A percentile compares a stretch with the other conserved stretches of the same genome.
These are phyloP conservation scores for Gnathochromis pfefferi DNA, from an alignment of 2,113 vertebrate species.

Conservation along the genomic window DNA sequence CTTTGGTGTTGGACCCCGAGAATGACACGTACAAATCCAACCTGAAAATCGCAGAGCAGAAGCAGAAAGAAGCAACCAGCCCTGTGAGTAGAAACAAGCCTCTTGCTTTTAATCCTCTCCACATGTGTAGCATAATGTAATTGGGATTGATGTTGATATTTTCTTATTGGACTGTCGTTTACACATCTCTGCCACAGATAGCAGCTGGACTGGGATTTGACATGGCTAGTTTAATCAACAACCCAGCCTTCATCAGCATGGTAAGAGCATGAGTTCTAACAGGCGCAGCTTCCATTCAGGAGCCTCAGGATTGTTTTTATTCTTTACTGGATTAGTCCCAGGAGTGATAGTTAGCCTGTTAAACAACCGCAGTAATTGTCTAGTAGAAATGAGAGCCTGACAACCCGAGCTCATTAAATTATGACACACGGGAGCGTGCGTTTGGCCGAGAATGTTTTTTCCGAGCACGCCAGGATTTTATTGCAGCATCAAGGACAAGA, in stretches of 20 bases:
- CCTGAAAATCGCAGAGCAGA: constrained; percentile 95
- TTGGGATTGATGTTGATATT: neutral
- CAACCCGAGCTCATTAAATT: neutral
- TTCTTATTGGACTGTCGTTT: neutral
- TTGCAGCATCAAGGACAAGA: neutral
- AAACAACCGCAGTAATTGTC: neutral
- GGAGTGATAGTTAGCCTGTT: neutral
- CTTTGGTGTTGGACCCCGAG: constrained; percentile 90
- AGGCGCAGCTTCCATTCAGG: neutral
- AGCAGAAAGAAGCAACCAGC: constrained; percentile 86
- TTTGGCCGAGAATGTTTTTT: neutral
- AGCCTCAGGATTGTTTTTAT: neutral
- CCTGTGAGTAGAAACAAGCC: constrained; percentile 75
- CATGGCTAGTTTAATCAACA: constrained; percentile 98
- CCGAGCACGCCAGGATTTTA: neutral
- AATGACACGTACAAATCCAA: constrained; percentile 97
- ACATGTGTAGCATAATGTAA: neutral
- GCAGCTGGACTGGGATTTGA: constrained; percentile 91
- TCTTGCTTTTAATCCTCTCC: neutral
- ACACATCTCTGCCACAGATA: constrained; percentile 68
- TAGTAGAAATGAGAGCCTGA: neutral
- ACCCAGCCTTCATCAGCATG: constrained; percentile 98
- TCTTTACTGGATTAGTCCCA: neutral
- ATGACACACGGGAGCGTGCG: neutral
- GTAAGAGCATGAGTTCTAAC: constrained; percentile 63